phyloP scores from a whole-genome alignment of 2,113 vertebrate species.

The Saccopteryx leptura region DNA sequence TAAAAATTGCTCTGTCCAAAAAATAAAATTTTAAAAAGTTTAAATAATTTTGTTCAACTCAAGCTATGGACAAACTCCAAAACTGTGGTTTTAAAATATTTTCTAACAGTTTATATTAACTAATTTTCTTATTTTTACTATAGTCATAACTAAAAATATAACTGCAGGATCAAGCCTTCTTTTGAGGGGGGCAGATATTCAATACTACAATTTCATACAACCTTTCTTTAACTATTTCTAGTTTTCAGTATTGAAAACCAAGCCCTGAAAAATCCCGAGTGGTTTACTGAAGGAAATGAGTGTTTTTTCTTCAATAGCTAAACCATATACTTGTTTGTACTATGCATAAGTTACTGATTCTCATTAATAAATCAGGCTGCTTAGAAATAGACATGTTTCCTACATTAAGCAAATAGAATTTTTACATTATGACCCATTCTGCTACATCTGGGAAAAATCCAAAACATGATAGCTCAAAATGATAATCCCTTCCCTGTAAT shows the following conservation, averaged over 20 bases:
- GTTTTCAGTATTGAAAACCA: conserved; percentile 52
- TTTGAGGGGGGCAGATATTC: not conserved
- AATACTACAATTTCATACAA: not conserved
- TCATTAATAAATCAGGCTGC: not conserved
- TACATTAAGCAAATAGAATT: not conserved
- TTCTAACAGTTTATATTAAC: conserved; percentile 49
- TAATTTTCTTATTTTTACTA: conserved; percentile 17
- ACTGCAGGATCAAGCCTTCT: conserved; percentile 58
- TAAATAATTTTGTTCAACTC: conserved; percentile 37
- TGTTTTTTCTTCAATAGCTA: not conserved
- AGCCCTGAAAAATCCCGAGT: not conserved
- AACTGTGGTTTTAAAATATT: conserved; percentile 48
- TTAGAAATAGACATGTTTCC: not conserved
- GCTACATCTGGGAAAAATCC: not conserved
- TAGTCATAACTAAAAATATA: conserved; percentile 35
- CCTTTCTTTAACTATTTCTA: conserved; percentile 46
- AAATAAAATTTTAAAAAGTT: too few species aligned
- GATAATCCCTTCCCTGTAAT: not conserved
- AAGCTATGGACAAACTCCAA: conserved; percentile 18
- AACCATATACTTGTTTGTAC: not conserved
- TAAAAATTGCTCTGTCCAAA: not conserved
- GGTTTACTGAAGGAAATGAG: conserved; percentile 23
- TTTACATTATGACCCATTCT: not conserved
- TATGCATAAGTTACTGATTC: not conserved
- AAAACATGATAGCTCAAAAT: not conserved